Percentiles rank a stretch among this genome's conserved stretches.
Evolutionary conservation across 2,797 vertebrate genomes (phyloP).

Genomic region (Schizopygopsis malacanthus): DNA sequence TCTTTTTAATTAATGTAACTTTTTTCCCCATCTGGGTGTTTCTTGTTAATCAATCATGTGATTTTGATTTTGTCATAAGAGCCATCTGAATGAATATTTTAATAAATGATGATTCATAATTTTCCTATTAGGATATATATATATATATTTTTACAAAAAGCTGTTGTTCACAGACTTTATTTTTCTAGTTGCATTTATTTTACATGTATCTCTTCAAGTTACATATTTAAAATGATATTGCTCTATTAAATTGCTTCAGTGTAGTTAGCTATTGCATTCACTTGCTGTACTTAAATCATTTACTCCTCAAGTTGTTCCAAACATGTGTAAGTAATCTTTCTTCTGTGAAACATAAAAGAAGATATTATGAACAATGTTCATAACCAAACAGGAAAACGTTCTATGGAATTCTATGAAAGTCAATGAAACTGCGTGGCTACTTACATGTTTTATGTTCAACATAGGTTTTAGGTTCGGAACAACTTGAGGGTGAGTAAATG

Average conservation of each 20-base stretch:
- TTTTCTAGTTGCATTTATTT: neutral
- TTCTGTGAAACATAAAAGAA: no score
- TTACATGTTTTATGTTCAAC: neutral
- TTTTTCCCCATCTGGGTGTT: neutral
- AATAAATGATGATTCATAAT: neutral
- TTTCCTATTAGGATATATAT: neutral
- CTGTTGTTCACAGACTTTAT: neutral
- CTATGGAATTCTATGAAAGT: neutral
- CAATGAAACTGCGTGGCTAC: neutral
- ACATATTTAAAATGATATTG: neutral
- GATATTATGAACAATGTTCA: no score
- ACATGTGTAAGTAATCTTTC: neutral
- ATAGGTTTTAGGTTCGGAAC: no score
- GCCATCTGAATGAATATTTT: neutral
- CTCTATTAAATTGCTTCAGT: neutral
- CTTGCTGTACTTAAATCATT: neutral
- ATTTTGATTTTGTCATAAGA: neutral
- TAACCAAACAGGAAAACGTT: neutral
- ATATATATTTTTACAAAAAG: neutral
- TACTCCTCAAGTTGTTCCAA: neutral
- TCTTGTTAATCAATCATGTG: neutral
- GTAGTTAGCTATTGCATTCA: neutral
- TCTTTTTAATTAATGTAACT: neutral
- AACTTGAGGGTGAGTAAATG: neutral
- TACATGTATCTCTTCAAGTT: neutral